Conservation (phyloP, 1,140 invertebrate species). For the Rhyacophila brunnea region DNA sequence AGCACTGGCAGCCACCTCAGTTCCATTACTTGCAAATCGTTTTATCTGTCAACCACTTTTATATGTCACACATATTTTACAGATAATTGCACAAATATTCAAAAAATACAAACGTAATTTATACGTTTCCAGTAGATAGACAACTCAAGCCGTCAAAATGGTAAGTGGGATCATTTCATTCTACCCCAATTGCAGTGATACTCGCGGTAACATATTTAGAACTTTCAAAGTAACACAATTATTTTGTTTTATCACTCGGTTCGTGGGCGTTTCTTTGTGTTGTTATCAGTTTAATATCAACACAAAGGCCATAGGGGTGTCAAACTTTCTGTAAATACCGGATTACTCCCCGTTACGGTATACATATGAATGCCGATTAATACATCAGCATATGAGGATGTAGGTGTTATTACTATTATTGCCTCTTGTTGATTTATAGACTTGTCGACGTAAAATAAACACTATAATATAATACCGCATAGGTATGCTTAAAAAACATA, state of each 20-base stretch:
- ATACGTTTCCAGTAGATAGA: not conserved
- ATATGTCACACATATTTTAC: not conserved
- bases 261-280: not conserved
- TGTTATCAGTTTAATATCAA: not conserved
- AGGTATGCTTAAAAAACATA: too few relatives aligned
- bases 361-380: too few relatives aligned
- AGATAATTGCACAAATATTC: conserved; percentile 1
- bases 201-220: not conserved
- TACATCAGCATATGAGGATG: too few relatives aligned
- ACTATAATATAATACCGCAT: too few relatives aligned
- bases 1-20: conserved; percentile 3
- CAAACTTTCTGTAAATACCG: not conserved
- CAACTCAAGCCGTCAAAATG: not conserved
- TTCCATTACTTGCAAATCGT: conserved; percentile 8
- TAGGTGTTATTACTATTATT: not conserved
- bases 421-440: not conserved
- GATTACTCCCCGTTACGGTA: not conserved
- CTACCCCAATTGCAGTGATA: not conserved
- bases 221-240: not conserved
- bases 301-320: not conserved
- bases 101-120: not conserved
- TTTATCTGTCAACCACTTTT: conserved; percentile 7
- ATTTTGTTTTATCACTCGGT: not conserved
- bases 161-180: not conserved
- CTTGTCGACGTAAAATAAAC: not conserved